Percentiles rank a stretch among this genome's conserved stretches.
Evolutionary conservation across 2,888 invertebrate genomes (phyloP).

Genomic region (Latheticus oryzae): DNA sequence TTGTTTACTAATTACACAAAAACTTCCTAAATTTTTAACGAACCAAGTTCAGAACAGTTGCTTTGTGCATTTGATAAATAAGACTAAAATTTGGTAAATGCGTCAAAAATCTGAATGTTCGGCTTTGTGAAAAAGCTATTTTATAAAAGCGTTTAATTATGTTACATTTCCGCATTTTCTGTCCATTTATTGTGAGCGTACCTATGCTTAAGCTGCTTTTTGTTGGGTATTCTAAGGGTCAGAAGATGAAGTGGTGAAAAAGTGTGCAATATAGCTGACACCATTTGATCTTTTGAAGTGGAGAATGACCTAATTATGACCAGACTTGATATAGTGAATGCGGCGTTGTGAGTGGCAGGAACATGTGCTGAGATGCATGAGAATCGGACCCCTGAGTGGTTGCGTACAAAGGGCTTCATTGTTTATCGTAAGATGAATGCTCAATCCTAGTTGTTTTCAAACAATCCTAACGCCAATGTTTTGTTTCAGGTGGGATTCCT

Average conservation of each 20-base stretch:
- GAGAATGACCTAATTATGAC: conserved; percentile 32
- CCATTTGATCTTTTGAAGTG: conserved; percentile 26
- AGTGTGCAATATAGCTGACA: conserved; percentile 1
- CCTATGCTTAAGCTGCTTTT: conserved; percentile 4
- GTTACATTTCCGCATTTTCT: conserved; percentile 10
- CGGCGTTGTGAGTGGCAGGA: conserved; percentile 48
- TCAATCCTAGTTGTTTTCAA: conserved; percentile 40
- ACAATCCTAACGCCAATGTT: conserved; percentile 36
- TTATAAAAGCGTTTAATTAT: conserved; percentile 2
- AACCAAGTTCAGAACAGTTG: no score
- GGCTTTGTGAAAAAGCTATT: no score
- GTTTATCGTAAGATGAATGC: conserved; percentile 49
- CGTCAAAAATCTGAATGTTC: not conserved
- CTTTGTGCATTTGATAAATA: no score
- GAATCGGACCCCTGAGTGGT: conserved; percentile 42
- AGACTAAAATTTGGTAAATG: no score
- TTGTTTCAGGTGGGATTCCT: conserved; percentile 39
- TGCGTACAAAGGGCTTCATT: conserved; percentile 45
- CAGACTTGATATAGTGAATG: conserved; percentile 36
- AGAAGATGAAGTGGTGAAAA: conserved; percentile 7
- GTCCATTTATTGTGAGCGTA: conserved; percentile 1
- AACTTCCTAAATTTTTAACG: no score
- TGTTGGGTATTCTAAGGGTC: conserved; percentile 4
- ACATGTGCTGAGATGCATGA: conserved; percentile 53
- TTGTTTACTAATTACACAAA: conserved; percentile 22